phyloP scores from a whole-genome alignment of 1,140 invertebrate species.

The Gonatopus flavifemur region DNA sequence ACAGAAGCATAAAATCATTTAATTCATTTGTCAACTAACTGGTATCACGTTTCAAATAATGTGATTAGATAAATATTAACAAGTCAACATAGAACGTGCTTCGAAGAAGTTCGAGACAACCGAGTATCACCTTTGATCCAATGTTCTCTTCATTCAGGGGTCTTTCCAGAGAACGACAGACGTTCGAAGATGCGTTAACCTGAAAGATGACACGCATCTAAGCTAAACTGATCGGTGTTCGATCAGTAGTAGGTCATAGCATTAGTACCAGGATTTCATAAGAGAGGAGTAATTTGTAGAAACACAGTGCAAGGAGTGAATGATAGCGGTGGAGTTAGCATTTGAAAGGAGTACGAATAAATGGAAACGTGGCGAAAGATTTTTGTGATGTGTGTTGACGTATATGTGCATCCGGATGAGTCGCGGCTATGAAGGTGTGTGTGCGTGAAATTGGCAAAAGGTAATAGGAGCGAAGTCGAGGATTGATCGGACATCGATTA shows the following conservation, averaged over 20 bases:
- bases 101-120: too few species aligned
- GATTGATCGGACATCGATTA: slow-evolving; percentile 1
- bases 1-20: too few species aligned
- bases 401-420: background rate
- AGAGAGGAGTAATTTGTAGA: slow-evolving; percentile 49
- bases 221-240: slow-evolving; percentile 12
- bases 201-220: slow-evolving; percentile 1
- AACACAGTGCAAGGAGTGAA: slow-evolving; percentile 54
- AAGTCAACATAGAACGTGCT: too few species aligned
- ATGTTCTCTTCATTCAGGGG: too few species aligned
- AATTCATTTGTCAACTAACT: too few species aligned
- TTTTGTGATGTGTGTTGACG: background rate
- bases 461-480: background rate
- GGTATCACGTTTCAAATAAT: too few species aligned
- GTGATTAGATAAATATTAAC: too few species aligned
- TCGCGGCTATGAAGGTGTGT: background rate
- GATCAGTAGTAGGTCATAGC: slow-evolving; percentile 25
- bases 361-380: background rate
- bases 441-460: background rate
- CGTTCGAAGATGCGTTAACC: too few species aligned
- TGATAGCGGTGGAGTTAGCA: slow-evolving; percentile 51
- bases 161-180: too few species aligned
- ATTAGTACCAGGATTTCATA: slow-evolving; percentile 50
- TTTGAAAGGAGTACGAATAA: slow-evolving; percentile 30
- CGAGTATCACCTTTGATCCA: too few species aligned